Conservation (phyloP, 2,888 invertebrate species). For the Drosophila cognata region DNA sequence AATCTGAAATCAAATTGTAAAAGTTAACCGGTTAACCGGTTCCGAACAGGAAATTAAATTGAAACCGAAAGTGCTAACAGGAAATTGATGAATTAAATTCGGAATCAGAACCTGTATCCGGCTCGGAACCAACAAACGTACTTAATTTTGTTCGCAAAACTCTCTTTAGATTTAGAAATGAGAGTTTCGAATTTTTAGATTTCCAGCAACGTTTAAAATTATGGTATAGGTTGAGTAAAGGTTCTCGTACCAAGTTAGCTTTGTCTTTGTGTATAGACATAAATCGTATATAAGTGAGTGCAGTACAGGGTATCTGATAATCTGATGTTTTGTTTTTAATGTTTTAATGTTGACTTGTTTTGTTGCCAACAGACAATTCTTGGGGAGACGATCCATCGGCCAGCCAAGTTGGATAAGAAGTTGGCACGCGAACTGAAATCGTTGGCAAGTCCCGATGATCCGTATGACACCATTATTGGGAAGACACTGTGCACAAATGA, state of each 20-base stretch:
- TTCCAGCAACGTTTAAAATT: neutral
- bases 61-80: neutral
- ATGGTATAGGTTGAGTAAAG: too few relatives aligned
- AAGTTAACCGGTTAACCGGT: neutral
- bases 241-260: neutral
- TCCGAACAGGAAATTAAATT: neutral
- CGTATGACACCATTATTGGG: constrained; percentile 94
- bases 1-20: neutral
- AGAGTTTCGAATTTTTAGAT: neutral
- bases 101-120: neutral
- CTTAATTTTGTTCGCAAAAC: neutral
- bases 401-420: constrained; percentile 93
- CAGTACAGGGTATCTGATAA: neutral
- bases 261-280: too few relatives aligned
- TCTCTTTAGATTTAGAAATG: neutral
- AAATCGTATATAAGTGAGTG: neutral
- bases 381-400: constrained; percentile 92
- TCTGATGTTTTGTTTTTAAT: neutral
- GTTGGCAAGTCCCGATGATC: constrained; percentile 90
- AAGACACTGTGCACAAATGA: constrained; percentile 98
- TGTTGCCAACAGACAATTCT: constrained; percentile 89
- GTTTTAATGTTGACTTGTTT: neutral
- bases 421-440: constrained; percentile 92
- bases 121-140: neutral
- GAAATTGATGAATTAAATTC: neutral